Percentiles rank a stretch among this genome's conserved stretches.
Conservation (phyloP, 2,113 vertebrate genomes). For the Catharus fuscescens region DNA sequence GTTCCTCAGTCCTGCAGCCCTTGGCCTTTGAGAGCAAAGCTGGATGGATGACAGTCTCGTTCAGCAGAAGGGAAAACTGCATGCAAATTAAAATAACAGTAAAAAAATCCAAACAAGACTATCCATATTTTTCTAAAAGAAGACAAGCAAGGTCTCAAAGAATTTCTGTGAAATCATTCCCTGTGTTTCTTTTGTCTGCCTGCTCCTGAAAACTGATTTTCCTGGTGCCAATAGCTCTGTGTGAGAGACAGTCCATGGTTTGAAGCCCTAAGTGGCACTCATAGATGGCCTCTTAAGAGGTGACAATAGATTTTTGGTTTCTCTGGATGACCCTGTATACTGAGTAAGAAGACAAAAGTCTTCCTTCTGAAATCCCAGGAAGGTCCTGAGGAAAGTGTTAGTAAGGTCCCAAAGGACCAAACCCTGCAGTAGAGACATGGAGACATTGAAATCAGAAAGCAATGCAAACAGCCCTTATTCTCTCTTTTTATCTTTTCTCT, state of each 20-base stretch:
- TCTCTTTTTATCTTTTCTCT: neutral
- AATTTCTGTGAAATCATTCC: neutral
- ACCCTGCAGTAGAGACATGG: neutral
- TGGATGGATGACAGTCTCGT: neutral
- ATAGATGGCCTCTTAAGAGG: neutral
- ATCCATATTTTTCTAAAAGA: neutral
- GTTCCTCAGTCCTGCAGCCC: neutral
- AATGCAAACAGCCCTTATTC: neutral
- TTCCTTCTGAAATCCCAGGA: neutral
- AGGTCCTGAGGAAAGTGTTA: neutral
- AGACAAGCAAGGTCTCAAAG: neutral
- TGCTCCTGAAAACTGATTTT: neutral
- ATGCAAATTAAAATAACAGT: neutral
- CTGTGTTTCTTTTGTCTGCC: neutral
- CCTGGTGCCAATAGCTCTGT: neutral
- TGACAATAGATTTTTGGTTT: neutral
- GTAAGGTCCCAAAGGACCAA: neutral
- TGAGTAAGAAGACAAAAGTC: neutral
- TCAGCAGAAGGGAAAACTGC: neutral
- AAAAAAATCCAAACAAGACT: neutral
- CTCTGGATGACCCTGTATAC: neutral
- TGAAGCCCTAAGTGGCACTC: neutral
- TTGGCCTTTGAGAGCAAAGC: neutral
- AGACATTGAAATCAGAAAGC: neutral
- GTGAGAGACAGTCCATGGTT: neutral